Evolutionary conservation across 2,888 invertebrate species (phyloP), one percentile per base, ranked within the genome.

Genomic region (Coenonympha arcania): DNA sequence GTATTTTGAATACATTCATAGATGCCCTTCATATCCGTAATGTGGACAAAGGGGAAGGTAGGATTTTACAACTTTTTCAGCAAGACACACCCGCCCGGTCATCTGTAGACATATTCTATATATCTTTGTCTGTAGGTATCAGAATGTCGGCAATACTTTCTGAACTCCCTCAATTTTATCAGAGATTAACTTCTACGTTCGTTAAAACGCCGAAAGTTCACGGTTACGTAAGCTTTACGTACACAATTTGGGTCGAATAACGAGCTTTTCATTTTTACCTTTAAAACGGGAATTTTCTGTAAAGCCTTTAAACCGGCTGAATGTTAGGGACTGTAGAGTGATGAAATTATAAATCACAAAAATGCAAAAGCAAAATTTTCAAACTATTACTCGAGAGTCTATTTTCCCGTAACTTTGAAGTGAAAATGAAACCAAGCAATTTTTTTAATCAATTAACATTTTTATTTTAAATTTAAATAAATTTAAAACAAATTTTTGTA

Each of bases 161-260:
- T 41, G 33, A 52, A 54, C 48, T 54, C 47, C 57, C 57, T 62
- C 58, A 55, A 52, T 56, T n/a, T 59, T 63, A 62, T 61, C 62
- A 61, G 54, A 64, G 64, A 68, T 61, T 61, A 64, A 65, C 61
- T 60, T 56, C 54, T 62, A 58, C 54, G 56, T 62, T 73, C 69
- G 69, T 72, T 69, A 70, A 73, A 74, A 69, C 57, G 60, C 61
- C 55, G 60, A 68, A 73, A 70, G 65, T 73, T 70, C 66, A 66
- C 68, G 69, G 69, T 69, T 73, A 68, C 68, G 62, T 71, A 65
- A 64, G 61, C 65, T 56, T 61, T 63, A 59, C 63, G 60, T 66
- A 66, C 62, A 68, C 66, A 69, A 72, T 73, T 71, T 71, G 59
- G 68, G 66, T 67, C 60, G 65, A 66, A 69, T 65, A 66, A 66